Evolutionary conservation across 92 coral and sea anemone species (phyloP).

Genomic region (Zoanthus sansibaricus): DNA sequence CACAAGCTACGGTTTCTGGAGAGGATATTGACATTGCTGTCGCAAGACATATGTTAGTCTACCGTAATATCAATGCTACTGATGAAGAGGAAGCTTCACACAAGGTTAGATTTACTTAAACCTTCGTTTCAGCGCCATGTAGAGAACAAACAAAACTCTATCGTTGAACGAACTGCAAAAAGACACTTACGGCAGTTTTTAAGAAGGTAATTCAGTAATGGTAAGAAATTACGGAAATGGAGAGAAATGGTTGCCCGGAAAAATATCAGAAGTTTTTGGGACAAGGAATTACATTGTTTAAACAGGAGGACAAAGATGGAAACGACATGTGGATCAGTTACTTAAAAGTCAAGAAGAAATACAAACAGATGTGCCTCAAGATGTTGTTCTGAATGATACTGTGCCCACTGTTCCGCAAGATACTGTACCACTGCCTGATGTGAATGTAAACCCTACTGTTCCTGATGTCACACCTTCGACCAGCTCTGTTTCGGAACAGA

Average conservation of each 20-base stretch:
- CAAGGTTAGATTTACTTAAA: slow-evolving; percentile 52
- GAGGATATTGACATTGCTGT: slow-evolving; percentile 37
- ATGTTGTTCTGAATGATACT: slow-evolving; percentile 10
- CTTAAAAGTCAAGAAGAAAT: slow-evolving; percentile 6
- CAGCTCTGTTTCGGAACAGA: slow-evolving; percentile 11
- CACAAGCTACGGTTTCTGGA: slow-evolving; percentile 51
- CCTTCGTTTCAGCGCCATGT: slow-evolving; percentile 58
- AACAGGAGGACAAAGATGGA: slow-evolving; percentile 50
- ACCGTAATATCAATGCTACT: slow-evolving; percentile 59
- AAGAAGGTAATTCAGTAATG: slow-evolving; percentile 45
- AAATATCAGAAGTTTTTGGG: slow-evolving; percentile 50
- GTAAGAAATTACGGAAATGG: slow-evolving; percentile 54
- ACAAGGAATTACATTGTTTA: slow-evolving; percentile 56
- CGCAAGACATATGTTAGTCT: slow-evolving; percentile 48
- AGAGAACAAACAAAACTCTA: slow-evolving; percentile 40
- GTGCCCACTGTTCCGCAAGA: slow-evolving; percentile 2
- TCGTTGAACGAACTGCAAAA: slow-evolving; percentile 46
- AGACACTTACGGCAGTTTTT: slow-evolving; percentile 46
- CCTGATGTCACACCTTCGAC: slow-evolving; percentile 24
- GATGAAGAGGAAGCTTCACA: slow-evolving; percentile 64
- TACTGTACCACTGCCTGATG: slow-evolving; percentile 18
- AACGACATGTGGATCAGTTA: slow-evolving; percentile 38
- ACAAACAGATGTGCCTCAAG: slow-evolving; percentile 19
- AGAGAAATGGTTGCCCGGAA: slow-evolving; percentile 66
- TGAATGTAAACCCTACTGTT: slow-evolving; percentile 27